Base-by-base conservation (phyloP, 23 tunicate genomes). In the Halocynthia roretzi region DNA sequence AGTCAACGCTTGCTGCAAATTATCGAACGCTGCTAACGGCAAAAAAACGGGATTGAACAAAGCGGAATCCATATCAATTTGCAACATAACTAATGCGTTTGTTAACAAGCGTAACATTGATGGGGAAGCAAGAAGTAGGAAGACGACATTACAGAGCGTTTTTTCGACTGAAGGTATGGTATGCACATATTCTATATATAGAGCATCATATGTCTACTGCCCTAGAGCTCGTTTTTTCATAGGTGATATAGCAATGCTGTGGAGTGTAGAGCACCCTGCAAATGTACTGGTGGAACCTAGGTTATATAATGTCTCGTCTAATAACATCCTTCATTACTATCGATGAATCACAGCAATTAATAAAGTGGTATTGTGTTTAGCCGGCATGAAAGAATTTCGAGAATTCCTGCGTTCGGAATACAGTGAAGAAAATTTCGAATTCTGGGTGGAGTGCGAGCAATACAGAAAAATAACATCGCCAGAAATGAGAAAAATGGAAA, bases 341-440 rank as follows among this genome's bases (percentile, higher is more conserved):
- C n/a, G n/a, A n/a, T n/a, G n/a, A n/a, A n/a, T n/a, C n/a, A n/a
- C 17, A 14, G 17, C n/a, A 58, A 58, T 58, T 58, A 58, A 14
- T n/a, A 58, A 14, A 14, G 63, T 58, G 22, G 22, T 9, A 65
- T 65, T 20, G 10, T 65, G 9, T 65, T 10, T 48, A 65, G 70
- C 19, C 31, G 19, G 70, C 5, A 11, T 65, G 1, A 48, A 52
- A 55, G 50, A 51, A 8, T 83, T 83, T 66, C 87, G 75, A 6
- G 50, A 17, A n/a, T 83, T 75, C 51, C 53, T 85, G 65, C 78
- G 80, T 54, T 58, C 62, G n/a, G 90, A 85, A 64, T 85, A 72
- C 76, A 85, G 90, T 67, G 90, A 85, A 65, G 90, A 85, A 73
- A 85, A 85, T 65, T 65, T 77, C 8, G 90, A 85, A 50, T 85